Base-by-base conservation (phyloP, 37 sponge, comb jelly and placozoan species). In the Sycon ciliatum region DNA sequence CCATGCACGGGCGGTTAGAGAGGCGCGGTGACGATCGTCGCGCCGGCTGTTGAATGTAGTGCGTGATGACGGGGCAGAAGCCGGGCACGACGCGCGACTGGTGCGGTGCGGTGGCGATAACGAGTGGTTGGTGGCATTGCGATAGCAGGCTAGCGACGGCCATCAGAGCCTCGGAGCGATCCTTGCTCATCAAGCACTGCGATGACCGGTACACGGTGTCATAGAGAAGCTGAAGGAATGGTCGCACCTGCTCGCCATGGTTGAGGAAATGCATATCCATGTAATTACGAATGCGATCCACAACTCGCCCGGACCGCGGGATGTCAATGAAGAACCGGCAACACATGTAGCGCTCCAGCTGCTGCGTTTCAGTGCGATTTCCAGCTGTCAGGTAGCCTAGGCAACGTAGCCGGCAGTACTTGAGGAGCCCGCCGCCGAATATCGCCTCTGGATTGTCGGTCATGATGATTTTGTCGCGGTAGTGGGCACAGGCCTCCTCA, bases 281-380 rank as follows among this genome's bases (percentile, higher is more conserved):
- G 31, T 81, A 89, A 36, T 85, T 82, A 20, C 27, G 6, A 30
- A 84, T 70, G 42, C 85, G 79, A 32, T 28, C 16, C 57, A 73
- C 67, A 73, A 85, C 86, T 32, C 37, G 32, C 1, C 68, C 67
- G 28, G 62, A 58, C 16, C 74, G 46, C 3, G 92, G 81, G 77
- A 92, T 89, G 58, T 88, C 93, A 30, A 88, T 92, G 73, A 92
- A 88, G 81, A 96, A 94, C 1, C 95, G 69, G 31, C 81, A 80
- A 56, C 95, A 94, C 95, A 94, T 94, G 73, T 86, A 84, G 31
- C 82, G 90, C 63, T 94, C 90, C 30, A 82, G 78, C 16, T 72
- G 64, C 23, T 80, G 75, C 27, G 55, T 46, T 20, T 84, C 83
- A 36, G 65, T 39, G n/a, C n/a, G n/a, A n/a, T n/a, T n/a, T n/a